These are phyloP conservation scores for Periplaneta americana DNA, from an alignment of 1,140 invertebrate species.

Conservation along the genomic window DNA sequence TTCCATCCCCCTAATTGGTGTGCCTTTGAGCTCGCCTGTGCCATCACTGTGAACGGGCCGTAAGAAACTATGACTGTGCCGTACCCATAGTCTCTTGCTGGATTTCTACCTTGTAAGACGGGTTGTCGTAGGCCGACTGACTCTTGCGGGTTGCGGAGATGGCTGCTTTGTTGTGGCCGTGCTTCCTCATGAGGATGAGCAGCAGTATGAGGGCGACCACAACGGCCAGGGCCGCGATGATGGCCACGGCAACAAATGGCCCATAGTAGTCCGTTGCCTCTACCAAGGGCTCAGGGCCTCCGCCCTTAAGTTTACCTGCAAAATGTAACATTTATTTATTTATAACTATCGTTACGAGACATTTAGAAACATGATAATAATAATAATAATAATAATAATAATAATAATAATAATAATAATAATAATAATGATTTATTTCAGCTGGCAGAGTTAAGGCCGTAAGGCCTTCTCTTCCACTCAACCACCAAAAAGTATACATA, in stretches of 20 bases:
- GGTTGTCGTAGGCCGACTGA: constrained; percentile 82
- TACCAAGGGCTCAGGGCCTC: constrained; percentile 34
- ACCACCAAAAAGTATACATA: no score
- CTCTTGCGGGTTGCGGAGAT: constrained; percentile 49
- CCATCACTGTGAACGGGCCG: not conserved
- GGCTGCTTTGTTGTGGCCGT: constrained; percentile 54
- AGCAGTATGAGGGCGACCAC: constrained; percentile 72
- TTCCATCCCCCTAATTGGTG: no score
- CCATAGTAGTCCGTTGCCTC: constrained; percentile 72
- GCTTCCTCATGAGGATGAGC: constrained; percentile 70
- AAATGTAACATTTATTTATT: constrained; percentile 23
- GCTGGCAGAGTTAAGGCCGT: no score
- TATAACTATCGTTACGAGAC: not conserved
- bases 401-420: no score
- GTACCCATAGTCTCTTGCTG: constrained; percentile 86
- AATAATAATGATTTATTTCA: no score
- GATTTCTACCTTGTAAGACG: constrained; percentile 88
- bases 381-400: no score
- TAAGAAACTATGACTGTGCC: constrained; percentile 11
- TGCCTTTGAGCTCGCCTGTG: not conserved
- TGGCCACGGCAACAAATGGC: constrained; percentile 78
- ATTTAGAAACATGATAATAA: no score
- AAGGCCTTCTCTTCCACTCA: no score
- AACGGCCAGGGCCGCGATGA: constrained; percentile 77
- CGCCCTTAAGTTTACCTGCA: constrained; percentile 55